phyloP scores from a whole-genome alignment of 2,113 vertebrate genomes.

The Illadopsis cleaveri region DNA sequence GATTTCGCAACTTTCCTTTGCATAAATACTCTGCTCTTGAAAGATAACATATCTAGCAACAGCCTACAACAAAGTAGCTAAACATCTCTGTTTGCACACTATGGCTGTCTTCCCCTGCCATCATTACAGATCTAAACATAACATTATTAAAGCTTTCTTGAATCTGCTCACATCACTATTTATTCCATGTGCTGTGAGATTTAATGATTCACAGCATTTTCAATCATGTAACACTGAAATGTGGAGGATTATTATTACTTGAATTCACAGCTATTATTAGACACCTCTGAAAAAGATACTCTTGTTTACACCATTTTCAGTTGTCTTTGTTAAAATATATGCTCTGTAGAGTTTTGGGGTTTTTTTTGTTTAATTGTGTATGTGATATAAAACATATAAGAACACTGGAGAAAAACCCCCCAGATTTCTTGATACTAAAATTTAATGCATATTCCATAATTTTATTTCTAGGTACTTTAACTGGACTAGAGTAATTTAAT shows the following conservation, averaged over 20 bases:
- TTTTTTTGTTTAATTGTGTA: background rate
- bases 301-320: background rate
- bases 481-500: background rate
- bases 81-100: background rate
- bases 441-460: constrained; percentile 13
- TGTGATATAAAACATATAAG: background rate
- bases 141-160: constrained; percentile 15
- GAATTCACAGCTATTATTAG: constrained; percentile 35
- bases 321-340: background rate
- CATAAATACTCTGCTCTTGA: constrained; percentile 46
- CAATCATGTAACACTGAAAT: background rate
- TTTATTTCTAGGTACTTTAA: background rate
- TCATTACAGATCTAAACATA: background rate
- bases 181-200: background rate
- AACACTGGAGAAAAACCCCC: background rate
- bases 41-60: constrained; percentile 58
- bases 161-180: background rate
- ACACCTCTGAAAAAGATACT: background rate
- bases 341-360: background rate
- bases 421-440: background rate
- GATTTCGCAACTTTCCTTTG: constrained; percentile 64
- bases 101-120: background rate
- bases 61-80: background rate
- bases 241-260: constrained; percentile 36
- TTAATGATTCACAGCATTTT: constrained; percentile 22